Conservation (phyloP, 2,888 invertebrate species). For the Salpingus planirostris region DNA sequence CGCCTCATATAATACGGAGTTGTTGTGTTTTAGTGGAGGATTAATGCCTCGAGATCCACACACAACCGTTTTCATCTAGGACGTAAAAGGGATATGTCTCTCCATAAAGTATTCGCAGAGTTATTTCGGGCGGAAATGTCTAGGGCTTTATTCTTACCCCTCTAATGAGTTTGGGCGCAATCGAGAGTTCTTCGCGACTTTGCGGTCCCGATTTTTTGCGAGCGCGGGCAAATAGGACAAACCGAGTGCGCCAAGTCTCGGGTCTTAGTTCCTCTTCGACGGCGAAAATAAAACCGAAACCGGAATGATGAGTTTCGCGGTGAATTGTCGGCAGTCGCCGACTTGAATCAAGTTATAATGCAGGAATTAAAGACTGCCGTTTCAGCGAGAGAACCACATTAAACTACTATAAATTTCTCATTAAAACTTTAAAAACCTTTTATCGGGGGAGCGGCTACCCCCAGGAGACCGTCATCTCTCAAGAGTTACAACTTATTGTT, state of each 20-base stretch:
- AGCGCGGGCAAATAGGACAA: too few relatives aligned
- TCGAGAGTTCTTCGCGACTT: too few relatives aligned
- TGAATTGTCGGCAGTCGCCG: too few relatives aligned
- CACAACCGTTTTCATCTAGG: constrained; percentile 14
- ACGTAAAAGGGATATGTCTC: constrained; percentile 9
- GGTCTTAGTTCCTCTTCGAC: too few relatives aligned
- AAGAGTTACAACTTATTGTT: too few relatives aligned
- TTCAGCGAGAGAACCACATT: constrained; percentile 1
- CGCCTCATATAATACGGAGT: constrained; percentile 40
- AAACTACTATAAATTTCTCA: constrained; percentile 6
- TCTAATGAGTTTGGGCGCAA: neutral
- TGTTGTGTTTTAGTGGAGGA: constrained; percentile 33
- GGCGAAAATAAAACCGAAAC: too few relatives aligned
- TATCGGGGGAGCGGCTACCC: constrained; percentile 2
- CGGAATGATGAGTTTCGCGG: too few relatives aligned
- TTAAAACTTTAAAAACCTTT: constrained; percentile 8
- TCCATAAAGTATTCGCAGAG: constrained; percentile 5
- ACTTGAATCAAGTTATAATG: too few relatives aligned
- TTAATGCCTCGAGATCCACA: constrained; percentile 31
- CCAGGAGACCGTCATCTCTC: too few relatives aligned
- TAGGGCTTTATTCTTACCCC: neutral
- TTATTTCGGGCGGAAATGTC: constrained; percentile 1
- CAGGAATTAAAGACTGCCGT: neutral
- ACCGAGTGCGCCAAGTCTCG: too few relatives aligned
- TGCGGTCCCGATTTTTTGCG: too few relatives aligned